Conservation (phyloP, 1,140 invertebrate species). For the Brachionus calyciflorus region DNA sequence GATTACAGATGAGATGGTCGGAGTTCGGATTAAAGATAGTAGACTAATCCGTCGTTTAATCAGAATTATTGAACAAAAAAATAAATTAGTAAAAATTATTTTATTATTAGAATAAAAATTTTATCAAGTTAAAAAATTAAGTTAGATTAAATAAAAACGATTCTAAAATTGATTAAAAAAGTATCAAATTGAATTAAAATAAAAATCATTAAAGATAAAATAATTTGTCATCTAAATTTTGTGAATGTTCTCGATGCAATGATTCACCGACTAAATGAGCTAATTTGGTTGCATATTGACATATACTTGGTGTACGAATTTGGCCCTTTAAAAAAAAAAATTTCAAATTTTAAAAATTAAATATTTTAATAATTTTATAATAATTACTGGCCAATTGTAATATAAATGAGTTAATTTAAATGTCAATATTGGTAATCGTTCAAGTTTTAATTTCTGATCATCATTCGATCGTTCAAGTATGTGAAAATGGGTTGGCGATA, state of each 20-base stretch:
- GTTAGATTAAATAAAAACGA: background rate
- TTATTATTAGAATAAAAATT: background rate
- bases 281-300: constrained; percentile 62
- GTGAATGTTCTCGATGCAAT: constrained; percentile 59
- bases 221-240: constrained; percentile 57
- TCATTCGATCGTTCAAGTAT: constrained; percentile 68
- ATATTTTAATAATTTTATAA: background rate
- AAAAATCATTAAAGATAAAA: constrained; percentile 59
- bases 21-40: too few relatives aligned
- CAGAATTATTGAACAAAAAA: too few relatives aligned
- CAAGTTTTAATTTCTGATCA: constrained; percentile 61
- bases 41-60: background rate
- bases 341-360: background rate
- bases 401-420: constrained; percentile 81
- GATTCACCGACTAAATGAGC: constrained; percentile 14
- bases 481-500: constrained; percentile 76
- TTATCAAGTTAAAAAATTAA: background rate
- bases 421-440: constrained; percentile 74
- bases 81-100: too few relatives aligned
- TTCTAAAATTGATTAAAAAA: background rate
- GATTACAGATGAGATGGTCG: too few relatives aligned
- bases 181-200: background rate
- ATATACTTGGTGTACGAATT: constrained; percentile 76
- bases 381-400: constrained; percentile 66
- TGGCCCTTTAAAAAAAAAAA: constrained; percentile 72